Base-by-base conservation (phyloP, 2,113 vertebrate species). In the Saguinus midas region DNA sequence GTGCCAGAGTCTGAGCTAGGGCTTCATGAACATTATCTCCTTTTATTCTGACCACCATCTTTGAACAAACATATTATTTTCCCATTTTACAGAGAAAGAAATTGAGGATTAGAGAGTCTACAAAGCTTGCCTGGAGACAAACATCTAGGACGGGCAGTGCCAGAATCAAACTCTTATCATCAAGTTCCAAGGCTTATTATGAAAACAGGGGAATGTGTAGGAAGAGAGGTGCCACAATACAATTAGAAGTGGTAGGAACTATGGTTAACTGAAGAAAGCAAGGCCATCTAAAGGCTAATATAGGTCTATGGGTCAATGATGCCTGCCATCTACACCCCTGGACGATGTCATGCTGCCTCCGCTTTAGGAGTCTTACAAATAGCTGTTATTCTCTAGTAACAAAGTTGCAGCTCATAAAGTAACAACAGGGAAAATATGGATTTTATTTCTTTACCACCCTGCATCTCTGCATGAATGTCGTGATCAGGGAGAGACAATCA, bases 21-120 rank as follows among this genome's bases (percentile, higher is more conserved):
- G 20, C 32, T 90, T 43, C n/a, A 12, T 8, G 55, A 52, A n/a
- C 8, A 57, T 58, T 14, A 32, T 84, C 88, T 80, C 13, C 7
- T 55, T 92, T 90, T 87, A 89, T 61, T 13, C 43, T 87, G 20
- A 84, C 48, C 4, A 55, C 5, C 64, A 4, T 72, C 55, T 48
- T 96, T 68, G 23, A 89, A 50, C 13, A 48, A 50, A 73, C 16
- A 0, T 61, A 27, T 79, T 76, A 23, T 23, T 79, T 95, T 68
- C 57, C 80, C 80, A 81, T 87, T 92, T 94, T 85, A 72, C 16
- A 82, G 75, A 84, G n/a, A 90, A 79, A 50, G 40, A 93, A 86
- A 82, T 37, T 43, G 43, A 95, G 83, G 35, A 35, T 76, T 55
- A 27, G 14, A 70, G 55, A 80, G 8, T 13, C 20, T 64, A 72